These are phyloP conservation scores for Euplagia quadripunctaria DNA, from an alignment of 2,888 invertebrate species.

Conservation along the genomic window DNA sequence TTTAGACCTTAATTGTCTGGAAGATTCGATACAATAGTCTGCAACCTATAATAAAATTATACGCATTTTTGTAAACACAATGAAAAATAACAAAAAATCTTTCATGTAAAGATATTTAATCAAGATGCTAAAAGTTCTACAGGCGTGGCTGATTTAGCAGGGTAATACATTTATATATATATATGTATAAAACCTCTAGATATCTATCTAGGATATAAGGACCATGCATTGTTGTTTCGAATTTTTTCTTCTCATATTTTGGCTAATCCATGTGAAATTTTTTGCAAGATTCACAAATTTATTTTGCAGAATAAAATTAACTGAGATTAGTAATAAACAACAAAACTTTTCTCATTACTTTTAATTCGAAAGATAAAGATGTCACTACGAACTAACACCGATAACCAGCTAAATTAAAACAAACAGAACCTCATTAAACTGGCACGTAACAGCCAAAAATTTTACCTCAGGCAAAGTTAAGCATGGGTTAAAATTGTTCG, in stretches of 20 bases:
- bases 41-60: not conserved
- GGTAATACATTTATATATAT: not conserved
- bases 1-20: too few relatives aligned
- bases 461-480: conserved; percentile 72
- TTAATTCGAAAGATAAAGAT: conserved; percentile 24
- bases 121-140: not conserved
- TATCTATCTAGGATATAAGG: not conserved
- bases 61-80: too few relatives aligned
- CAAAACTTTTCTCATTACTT: conserved; percentile 22
- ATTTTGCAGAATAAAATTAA: not conserved
- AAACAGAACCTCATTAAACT: conserved; percentile 70
- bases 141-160: not conserved
- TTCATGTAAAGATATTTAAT: too few relatives aligned
- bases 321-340: conserved; percentile 10
- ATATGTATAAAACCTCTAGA: not conserved
- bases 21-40: not conserved
- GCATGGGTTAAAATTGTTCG: conserved; percentile 81
- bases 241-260: not conserved
- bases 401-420: conserved; percentile 60
- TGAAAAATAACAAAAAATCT: too few relatives aligned
- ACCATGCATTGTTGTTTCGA: not conserved
- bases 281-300: not conserved
- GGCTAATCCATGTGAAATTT: not conserved
- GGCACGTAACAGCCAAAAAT: conserved; percentile 63
- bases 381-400: conserved; percentile 31